Base-by-base conservation (phyloP, 2,797 vertebrate genomes). In the Tarsius wallacei region DNA sequence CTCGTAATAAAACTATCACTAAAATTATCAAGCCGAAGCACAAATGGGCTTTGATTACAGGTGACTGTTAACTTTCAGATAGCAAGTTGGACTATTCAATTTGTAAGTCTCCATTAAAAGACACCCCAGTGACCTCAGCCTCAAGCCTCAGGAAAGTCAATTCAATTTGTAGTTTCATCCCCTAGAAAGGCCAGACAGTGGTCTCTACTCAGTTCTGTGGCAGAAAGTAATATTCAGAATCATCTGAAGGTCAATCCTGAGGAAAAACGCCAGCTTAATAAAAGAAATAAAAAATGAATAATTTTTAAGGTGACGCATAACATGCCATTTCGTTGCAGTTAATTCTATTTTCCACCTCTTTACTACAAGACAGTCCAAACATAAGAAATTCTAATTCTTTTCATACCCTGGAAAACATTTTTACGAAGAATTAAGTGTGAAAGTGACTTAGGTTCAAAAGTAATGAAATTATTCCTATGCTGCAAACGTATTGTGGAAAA, bases 271-370 rank as follows among this genome's bases (percentile, higher is more conserved):
- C 24, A 70, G 77, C 86, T 94, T n/a, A 94, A 91, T 64, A 78
- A 94, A 97, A 97, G 42, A 96, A 96, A 97, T 42, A 70, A 76
- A 6, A 42, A 77, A 81, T 83, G 10, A 84, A 73, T 96, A 96
- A 91, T 96, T 95, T 95, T 87, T 94, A 90, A 94, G 59, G 85
- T 7, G 49, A 90, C 49, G 55, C 76, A 95, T 81, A 93, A 33
- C 36, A 88, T 1, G n/a, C 47, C 86, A 89, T 98, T 97, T 97
- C 3, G 0, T 94, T 98, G 96, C 70, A 94, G 73, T 93, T 98
- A 93, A 78, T 98, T 98, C 53, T 95, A 91, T 98, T 98, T 98
- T 96, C 87, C 26, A 3, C 89, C 82, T 87, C 51, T 96, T 98
- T 97, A 87, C 51, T 91, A 21, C 61, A 97, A 91, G 76, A 97